phyloP scores from a whole-genome alignment of 2,113 vertebrate genomes.

The Zeus faber region DNA sequence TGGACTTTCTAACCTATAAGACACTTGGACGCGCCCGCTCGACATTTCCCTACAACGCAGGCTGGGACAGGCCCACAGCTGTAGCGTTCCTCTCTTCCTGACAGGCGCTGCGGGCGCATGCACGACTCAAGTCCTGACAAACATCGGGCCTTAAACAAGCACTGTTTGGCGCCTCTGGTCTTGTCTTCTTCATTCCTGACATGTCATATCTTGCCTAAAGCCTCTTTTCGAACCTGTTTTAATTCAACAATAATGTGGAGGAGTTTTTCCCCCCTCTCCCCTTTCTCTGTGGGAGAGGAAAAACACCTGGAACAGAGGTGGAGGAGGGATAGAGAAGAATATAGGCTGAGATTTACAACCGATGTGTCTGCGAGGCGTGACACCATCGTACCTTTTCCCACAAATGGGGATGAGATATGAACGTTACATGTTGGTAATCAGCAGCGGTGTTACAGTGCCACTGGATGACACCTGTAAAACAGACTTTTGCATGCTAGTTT shows the following conservation, averaged over 20 bases:
- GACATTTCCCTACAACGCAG: slow-evolving; percentile 65
- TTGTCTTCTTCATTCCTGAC: slow-evolving; percentile 95
- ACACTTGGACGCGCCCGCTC: slow-evolving; percentile 44
- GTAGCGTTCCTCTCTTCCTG: slow-evolving; percentile 85
- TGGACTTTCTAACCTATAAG: slow-evolving; percentile 8
- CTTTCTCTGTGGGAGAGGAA: slow-evolving; percentile 22
- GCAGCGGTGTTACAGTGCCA: too few species aligned
- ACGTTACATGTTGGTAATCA: too few species aligned
- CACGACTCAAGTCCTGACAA: slow-evolving; percentile 90
- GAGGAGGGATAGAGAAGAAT: neutral
- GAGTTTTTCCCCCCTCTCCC: slow-evolving; percentile 22
- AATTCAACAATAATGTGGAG: slow-evolving; percentile 72
- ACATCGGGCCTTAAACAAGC: slow-evolving; percentile 85
- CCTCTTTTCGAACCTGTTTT: slow-evolving; percentile 81
- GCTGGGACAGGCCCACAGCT: slow-evolving; percentile 86
- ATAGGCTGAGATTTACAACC: neutral
- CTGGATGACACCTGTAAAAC: too few species aligned
- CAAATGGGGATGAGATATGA: too few species aligned
- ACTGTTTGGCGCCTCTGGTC: slow-evolving; percentile 95
- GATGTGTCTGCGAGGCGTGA: neutral
- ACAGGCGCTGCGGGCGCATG: slow-evolving; percentile 90
- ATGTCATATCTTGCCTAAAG: slow-evolving; percentile 89
- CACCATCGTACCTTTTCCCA: neutral
- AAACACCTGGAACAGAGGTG: slow-evolving; percentile 39
- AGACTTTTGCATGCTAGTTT: too few species aligned